phyloP scores from a whole-genome alignment of 2,888 invertebrate species.

The Eretmocerus hayati region DNA sequence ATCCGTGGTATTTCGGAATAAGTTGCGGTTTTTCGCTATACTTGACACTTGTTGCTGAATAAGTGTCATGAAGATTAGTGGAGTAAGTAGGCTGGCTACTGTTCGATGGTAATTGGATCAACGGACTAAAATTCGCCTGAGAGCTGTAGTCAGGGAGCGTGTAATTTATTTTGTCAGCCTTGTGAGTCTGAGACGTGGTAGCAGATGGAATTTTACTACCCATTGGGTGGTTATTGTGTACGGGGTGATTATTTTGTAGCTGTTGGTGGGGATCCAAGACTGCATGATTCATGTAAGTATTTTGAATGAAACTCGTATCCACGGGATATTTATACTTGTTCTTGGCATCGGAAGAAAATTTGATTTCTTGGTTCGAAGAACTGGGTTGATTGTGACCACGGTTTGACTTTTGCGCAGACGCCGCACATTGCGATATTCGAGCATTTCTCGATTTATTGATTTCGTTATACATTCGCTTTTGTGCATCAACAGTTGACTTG shows the following conservation, averaged over 20 bases:
- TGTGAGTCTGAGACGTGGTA: constrained; percentile 7
- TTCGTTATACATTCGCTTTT: constrained; percentile 34
- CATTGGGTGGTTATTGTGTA: constrained; percentile 23
- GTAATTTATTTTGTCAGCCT: constrained; percentile 36
- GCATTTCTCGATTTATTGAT: constrained; percentile 34
- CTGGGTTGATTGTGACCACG: constrained; percentile 28
- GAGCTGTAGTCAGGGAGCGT: constrained; percentile 34
- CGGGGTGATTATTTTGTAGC: constrained; percentile 28
- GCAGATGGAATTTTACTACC: constrained; percentile 20
- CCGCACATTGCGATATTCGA: constrained; percentile 25
- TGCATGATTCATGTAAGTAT: constrained; percentile 32
- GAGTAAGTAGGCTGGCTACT: constrained; percentile 35
- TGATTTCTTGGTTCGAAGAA: constrained; percentile 31
- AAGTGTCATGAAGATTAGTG: constrained; percentile 32
- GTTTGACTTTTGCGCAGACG: constrained; percentile 31
- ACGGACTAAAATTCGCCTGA: constrained; percentile 35
- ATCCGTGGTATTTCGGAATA: constrained; percentile 35
- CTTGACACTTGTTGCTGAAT: constrained; percentile 37
- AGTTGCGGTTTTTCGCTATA: constrained; percentile 36
- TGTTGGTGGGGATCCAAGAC: constrained; percentile 25
- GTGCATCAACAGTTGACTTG: constrained; percentile 32
- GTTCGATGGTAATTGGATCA: no score
- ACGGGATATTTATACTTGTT: constrained; percentile 37
- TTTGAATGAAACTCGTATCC: constrained; percentile 39
- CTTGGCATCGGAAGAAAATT: constrained; percentile 33